Conservation (phyloP, 1,140 invertebrate species). For the Antheraea pernyi region DNA sequence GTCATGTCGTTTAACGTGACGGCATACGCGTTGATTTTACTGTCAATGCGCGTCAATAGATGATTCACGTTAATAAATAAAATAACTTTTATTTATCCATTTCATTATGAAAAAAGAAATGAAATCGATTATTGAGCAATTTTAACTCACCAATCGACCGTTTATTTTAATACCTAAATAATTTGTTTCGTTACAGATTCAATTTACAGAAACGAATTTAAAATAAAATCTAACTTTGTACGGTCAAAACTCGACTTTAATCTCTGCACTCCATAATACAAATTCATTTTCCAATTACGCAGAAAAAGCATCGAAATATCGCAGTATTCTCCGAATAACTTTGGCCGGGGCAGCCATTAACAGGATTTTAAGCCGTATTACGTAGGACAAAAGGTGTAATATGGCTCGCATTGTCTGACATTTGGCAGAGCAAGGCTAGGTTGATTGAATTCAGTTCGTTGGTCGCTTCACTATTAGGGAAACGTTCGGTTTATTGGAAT, state of each 20-base stretch:
- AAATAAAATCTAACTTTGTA: background rate
- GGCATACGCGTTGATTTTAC: too few species aligned
- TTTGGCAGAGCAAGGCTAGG: constrained; percentile 9
- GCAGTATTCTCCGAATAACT: constrained; percentile 2
- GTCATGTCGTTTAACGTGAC: too few species aligned
- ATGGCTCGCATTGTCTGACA: background rate
- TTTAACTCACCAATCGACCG: background rate
- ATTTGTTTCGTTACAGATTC: constrained; percentile 3
- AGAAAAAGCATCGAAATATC: constrained; percentile 5
- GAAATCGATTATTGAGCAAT: background rate
- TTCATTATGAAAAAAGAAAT: too few species aligned
- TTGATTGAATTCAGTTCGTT: constrained; percentile 14
- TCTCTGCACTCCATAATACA: background rate
- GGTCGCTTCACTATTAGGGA: constrained; percentile 9
- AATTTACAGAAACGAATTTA: background rate
- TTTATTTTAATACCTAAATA: constrained; percentile 7
- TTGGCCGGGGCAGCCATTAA: background rate
- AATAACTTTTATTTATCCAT: too few species aligned
- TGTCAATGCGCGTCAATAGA: too few species aligned
- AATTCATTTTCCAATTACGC: background rate
- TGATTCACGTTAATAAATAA: too few species aligned
- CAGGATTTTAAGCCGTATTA: background rate
- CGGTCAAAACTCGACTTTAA: constrained; percentile 5
- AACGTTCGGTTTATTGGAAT: constrained; percentile 14
- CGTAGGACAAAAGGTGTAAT: background rate